Evolutionary conservation across 2,113 vertebrate species (phyloP), one percentile per base, ranked within the genome.

Genomic region (Anguilla japonica): DNA sequence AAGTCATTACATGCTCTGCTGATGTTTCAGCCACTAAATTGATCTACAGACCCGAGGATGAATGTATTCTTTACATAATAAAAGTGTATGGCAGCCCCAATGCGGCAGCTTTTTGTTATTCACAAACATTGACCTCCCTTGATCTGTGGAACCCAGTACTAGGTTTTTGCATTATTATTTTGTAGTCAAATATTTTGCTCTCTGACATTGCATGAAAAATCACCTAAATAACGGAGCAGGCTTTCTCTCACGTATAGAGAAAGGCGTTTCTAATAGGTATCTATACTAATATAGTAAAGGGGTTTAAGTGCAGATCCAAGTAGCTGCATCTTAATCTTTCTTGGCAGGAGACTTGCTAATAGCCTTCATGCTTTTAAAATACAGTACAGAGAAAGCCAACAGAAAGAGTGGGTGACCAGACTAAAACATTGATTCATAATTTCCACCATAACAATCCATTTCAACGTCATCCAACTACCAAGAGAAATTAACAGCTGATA

Each of bases 1-100:
- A 90, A 93, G 91, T 91, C 87, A 92, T 86, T 79, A 87, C 83
- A 79, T 22, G 86, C 79, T 85, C 87, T 82, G 87, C 86, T 87
- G 86, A 43, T 87, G 57, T 87, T 67, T 75, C 53, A 71, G 86
- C 83, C 87, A 34, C 83, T 75, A 82, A 88, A 78, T 82, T 78
- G 81, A 88, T 85, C 84, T 78, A 57, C 84, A 85, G 79, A 82
- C 82, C 79, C 75, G 85, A 63, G 78, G 82, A 89, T 86, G 86
- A 87, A 87, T 89, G 86, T 89, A 87, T 87, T 87, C 86, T 87
- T 84, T 89, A 84, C 88, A 79, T 89, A 87, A 89, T 89, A 71
- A 86, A 85, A 83, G 71, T 83, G 71, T 80, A 60, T 67, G 80
- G 79, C 83, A 85, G 86, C 86, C 79, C 60, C 53, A 43, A 43